Percentiles rank a stretch among this genome's conserved stretches.
phyloP scores from a whole-genome alignment of 2,113 vertebrate genomes.

The Podocnemis expansa region DNA sequence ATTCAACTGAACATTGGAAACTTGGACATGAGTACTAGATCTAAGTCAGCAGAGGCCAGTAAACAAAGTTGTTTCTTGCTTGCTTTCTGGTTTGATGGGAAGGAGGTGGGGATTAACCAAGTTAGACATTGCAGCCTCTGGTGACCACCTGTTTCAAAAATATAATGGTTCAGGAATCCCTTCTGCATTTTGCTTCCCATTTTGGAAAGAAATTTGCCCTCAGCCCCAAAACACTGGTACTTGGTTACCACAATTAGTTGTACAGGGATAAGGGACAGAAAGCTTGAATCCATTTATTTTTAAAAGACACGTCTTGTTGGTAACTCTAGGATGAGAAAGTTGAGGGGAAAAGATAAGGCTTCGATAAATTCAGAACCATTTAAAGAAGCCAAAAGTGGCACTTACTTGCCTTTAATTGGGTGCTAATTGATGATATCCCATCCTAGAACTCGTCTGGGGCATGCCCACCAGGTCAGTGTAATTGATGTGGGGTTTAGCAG shows the following conservation, averaged over 20 bases:
- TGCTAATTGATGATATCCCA: background rate
- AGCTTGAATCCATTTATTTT: background rate
- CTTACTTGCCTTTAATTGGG: slow-evolving; percentile 26
- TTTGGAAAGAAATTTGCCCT: background rate
- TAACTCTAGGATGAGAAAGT: slow-evolving; percentile 38
- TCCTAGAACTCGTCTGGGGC: background rate
- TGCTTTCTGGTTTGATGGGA: slow-evolving; percentile 27
- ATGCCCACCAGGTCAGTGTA: background rate
- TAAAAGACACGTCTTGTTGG: slow-evolving; percentile 62
- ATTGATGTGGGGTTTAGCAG: background rate
- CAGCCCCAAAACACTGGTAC: background rate
- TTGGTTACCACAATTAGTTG: background rate
- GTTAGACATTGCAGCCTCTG: background rate
- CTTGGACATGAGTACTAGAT: slow-evolving; percentile 36
- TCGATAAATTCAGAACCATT: slow-evolving; percentile 32
- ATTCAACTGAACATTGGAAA: slow-evolving; percentile 14
- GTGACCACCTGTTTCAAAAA: background rate
- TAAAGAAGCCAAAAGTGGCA: slow-evolving; percentile 45
- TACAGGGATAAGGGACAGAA: slow-evolving; percentile 36
- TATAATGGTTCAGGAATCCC: background rate
- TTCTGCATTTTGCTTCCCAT: background rate
- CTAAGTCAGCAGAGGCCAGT: background rate
- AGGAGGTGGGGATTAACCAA: background rate
- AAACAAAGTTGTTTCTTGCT: slow-evolving; percentile 24
- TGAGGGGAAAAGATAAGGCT: slow-evolving; percentile 15